Evolutionary conservation across 92 coral and sea anemone genomes (phyloP), one percentile per base, ranked within the genome.

Genomic region (Parazoanthus swiftii): DNA sequence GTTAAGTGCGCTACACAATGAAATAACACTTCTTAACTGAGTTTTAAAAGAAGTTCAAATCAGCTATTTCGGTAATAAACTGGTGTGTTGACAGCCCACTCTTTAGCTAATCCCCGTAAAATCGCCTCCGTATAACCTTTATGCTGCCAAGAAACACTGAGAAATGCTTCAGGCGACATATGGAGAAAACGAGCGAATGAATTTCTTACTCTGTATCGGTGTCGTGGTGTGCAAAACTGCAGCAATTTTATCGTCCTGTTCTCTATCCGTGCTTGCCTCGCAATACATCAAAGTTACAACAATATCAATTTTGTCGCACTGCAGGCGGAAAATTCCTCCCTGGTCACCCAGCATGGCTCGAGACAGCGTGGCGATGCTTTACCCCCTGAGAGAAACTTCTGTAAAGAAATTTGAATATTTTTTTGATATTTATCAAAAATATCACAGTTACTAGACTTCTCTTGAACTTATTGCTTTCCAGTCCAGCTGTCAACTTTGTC

Each of bases 151-250:
- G 18, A 54, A 15, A 54, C 59, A 54, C 59, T 54, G 4, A 14
- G 18, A 54, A 54, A 54, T 54, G 59, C 59, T 54, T 11, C 20
- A 54, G 59, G 59, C 18, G 9, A 63, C 20, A 63, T 63, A 23
- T 20, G 70, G 70, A 20, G 70, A 63, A 63, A 63, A 4, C 3
- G 70, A 63, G 21, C 21, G n/a, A 63, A 63, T 20, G n/a, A 63
- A 63, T 37, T 35, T 74, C 44, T 75, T 18, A 37, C 48, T 43
- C 39, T 38, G 25, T 75, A 16, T 37, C n/a, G 46, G 21, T 18
- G 79, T 75, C 79, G 79, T 36, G 79, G 79, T 75, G 79, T 75
- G 79, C 79, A 75, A 75, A 29, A 75, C 79, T 75, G 25, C 9
- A 10, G 50, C 50, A 8, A 37, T 15, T 18, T 38, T 75, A 18